Base-by-base conservation (phyloP, 2,113 vertebrate species). In the Odontesthes bonariensis region DNA sequence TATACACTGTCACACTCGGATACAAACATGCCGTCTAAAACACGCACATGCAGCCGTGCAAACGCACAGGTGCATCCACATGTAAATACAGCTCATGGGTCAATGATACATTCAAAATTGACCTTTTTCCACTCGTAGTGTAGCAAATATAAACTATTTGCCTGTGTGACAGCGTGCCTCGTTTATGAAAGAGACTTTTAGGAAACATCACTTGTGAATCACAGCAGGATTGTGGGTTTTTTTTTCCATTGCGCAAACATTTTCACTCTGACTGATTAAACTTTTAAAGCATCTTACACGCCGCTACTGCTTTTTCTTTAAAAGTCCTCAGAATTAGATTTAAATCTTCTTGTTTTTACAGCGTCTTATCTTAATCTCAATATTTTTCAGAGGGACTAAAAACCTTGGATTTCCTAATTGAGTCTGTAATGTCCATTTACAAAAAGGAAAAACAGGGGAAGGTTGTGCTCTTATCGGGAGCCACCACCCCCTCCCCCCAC, bases 21-120 rank as follows among this genome's bases (percentile, higher is more conserved):
- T 58, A 85, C 88, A 92, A 92, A 93, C 88, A 93, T 22, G 72
- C 58, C 82, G 88, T 81, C 82, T 86, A 77, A 89, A 66, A 87
- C 81, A 83, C 77, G 71, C 69, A 77, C 69, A 77, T 73, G 77
- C 35, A 84, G 63, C 72, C 86, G 82, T 69, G 38, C 81, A 84
- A 90, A 91, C 89, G 83, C 90, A 75, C 90, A 92, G 90, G 91
- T 92, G 91, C 91, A 88, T 88, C 88, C 74, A 68, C 75, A 69
- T 76, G 87, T 92, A 91, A 86, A 90, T 89, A 90, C 55, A 65
- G 54, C 68, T 59, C 73, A 53, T 55, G 73, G 73, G 76, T 71
- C 80, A 69, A 6, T 64, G 88, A 81, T 76, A 72, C 19, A 4
- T 69, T 85, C 58, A 74, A 77, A 78, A 54, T 42, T 46, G 83